These are phyloP conservation scores for Ceryle rudis DNA, from an alignment of 2,797 vertebrate genomes.

Conservation along the genomic window DNA sequence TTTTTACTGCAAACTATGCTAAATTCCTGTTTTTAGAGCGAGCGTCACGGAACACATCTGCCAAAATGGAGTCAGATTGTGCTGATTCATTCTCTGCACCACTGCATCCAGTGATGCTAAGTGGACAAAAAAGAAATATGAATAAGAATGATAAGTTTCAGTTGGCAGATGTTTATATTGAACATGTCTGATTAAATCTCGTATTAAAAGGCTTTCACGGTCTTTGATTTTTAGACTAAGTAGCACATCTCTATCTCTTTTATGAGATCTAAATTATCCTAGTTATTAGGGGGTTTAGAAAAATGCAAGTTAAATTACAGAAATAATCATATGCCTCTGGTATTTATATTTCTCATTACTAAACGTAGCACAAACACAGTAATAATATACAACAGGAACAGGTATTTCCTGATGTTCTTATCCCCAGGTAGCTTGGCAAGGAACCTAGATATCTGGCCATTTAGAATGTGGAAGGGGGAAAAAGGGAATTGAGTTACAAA, in stretches of 20 bases:
- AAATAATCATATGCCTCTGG: slow-evolving; percentile 65
- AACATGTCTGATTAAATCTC: slow-evolving; percentile 71
- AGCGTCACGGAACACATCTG: slow-evolving; percentile 31
- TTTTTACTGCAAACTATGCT: slow-evolving; percentile 36
- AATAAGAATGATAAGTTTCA: slow-evolving; percentile 63
- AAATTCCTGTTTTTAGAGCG: slow-evolving; percentile 21
- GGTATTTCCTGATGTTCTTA: slow-evolving; percentile 6
- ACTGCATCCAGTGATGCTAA: slow-evolving; percentile 45
- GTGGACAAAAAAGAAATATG: slow-evolving; percentile 65
- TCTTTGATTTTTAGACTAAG: slow-evolving; percentile 70
- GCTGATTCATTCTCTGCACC: slow-evolving; percentile 63
- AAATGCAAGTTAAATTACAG: slow-evolving; percentile 70
- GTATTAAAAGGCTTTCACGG: slow-evolving; percentile 67
- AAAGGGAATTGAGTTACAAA: neutral
- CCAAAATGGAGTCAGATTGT: slow-evolving; percentile 19
- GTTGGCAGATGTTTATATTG: slow-evolving; percentile 71
- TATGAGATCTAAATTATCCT: slow-evolving; percentile 67
- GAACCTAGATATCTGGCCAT: slow-evolving; percentile 4
- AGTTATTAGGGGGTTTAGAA: slow-evolving; percentile 72
- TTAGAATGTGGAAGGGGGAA: neutral
- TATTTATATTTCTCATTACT: slow-evolving; percentile 74
- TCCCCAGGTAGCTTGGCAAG: slow-evolving; percentile 22
- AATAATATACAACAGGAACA: slow-evolving; percentile 42
- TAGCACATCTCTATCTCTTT: slow-evolving; percentile 63
- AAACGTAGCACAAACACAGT: slow-evolving; percentile 47